These are phyloP conservation scores for Epinephelus malabaricus DNA, from an alignment of 2,797 vertebrate species.

Conservation along the genomic window DNA sequence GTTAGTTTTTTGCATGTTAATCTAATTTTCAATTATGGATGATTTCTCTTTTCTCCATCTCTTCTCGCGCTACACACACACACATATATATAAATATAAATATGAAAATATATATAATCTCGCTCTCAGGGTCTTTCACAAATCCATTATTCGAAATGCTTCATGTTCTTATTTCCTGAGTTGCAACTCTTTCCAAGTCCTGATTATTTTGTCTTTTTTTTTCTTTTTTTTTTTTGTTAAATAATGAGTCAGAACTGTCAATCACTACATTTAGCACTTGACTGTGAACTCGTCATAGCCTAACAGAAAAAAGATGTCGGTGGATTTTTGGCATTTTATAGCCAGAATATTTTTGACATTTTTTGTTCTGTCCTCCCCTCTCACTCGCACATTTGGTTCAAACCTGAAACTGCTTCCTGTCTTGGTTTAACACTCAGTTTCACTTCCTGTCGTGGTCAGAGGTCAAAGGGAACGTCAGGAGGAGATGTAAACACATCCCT, in stretches of 20 bases:
- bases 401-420: constrained; percentile 8
- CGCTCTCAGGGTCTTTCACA: constrained; percentile 96
- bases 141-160: constrained; percentile 79
- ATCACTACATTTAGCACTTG: constrained; percentile 98
- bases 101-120: constrained; percentile 76
- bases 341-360: constrained; percentile 1
- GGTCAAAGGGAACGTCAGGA: constrained; percentile 53
- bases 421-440: constrained; percentile 12
- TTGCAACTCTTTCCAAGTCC: constrained; percentile 84
- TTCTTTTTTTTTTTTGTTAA: constrained; percentile 46
- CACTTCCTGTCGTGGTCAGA: constrained; percentile 40
- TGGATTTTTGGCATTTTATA: constrained; percentile 41
- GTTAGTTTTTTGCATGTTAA: constrained; percentile 94
- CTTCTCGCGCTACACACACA: constrained; percentile 60
- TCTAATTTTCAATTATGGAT: constrained; percentile 88
- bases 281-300: constrained; percentile 89
- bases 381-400: constrained; percentile 16
- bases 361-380: background rate
- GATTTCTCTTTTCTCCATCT: constrained; percentile 80
- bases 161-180: constrained; percentile 86
- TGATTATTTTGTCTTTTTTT: constrained; percentile 63
- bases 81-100: constrained; percentile 32
- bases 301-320: constrained; percentile 64
- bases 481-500: constrained; percentile 23
- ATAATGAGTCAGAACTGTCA: constrained; percentile 84